Percentiles rank a stretch among this genome's conserved stretches.
These are phyloP conservation scores for Pogonocichla stellata DNA, from an alignment of 2,113 vertebrate genomes.

Conservation along the genomic window DNA sequence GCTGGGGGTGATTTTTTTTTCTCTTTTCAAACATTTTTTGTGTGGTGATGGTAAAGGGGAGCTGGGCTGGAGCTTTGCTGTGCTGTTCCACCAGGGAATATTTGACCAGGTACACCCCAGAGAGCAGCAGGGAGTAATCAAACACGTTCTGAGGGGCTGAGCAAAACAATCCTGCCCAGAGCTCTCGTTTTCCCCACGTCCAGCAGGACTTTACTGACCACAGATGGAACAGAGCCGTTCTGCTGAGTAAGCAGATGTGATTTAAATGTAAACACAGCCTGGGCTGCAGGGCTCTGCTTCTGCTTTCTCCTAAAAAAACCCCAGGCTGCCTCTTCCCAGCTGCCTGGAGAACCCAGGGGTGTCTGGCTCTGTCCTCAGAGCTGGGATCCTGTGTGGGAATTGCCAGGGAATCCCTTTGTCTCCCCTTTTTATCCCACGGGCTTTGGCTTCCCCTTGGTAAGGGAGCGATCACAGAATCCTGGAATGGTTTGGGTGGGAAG, in stretches of 20 bases:
- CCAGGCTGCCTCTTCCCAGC: not conserved
- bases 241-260: not conserved
- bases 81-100: fast-evolving
- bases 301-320: not conserved
- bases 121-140: not conserved
- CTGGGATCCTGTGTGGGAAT: not conserved
- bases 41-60: not conserved
- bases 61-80: not conserved
- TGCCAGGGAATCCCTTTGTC: not conserved
- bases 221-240: not conserved
- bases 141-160: not conserved
- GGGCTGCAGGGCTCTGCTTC: not conserved
- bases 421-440: not conserved
- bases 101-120: not conserved
- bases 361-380: not conserved
- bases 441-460: fast-evolving
- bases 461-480: not conserved
- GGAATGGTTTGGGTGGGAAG: not conserved
- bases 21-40: not conserved
- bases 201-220: too few species aligned
- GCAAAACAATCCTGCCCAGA: not conserved
- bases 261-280: not conserved
- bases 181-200: not conserved
- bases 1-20: too few species aligned
- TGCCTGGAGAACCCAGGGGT: not conserved